Base-by-base conservation (phyloP, 1,140 invertebrate species). In the Uloborus diversus region DNA sequence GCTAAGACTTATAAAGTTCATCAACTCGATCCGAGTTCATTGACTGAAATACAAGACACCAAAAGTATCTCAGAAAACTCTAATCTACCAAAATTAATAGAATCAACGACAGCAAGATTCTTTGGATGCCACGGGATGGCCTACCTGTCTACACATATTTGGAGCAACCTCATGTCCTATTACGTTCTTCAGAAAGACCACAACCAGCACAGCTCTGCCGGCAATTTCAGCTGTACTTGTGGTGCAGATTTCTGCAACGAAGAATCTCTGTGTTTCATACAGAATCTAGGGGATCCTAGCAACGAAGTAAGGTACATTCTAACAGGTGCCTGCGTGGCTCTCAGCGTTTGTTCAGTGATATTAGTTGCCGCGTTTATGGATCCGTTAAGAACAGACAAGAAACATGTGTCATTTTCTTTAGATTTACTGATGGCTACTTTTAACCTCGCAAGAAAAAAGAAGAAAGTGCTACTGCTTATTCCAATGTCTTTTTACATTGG, bases 401-500 rank as follows among this genome's bases (percentile, higher is more conserved):
- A 70, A 20, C 85, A 87, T 1, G 89, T 89, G 73, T 92, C 93
- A 84, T 82, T 94, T 20, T 91, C 90, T n/a, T 93, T 92, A 20
- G 91, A 94, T 78, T 91, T 94, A 85, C 89, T 97, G 69, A 87
- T 97, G 3, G 92, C 94, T 23, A 97, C 95, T 4, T 92, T 94
- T 71, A 92, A 92, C 85, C 96, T 97, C 84, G 5, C 25, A 27
- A 59, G n/a, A 25, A 88, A 96, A 81, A 94, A 93, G 87, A 11
- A 57, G 7, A 95, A 97, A 84, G 92, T 97, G 83, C 89, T 99
- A 4, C 90, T 99, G 11, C n/a, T n/a, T n/a, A 97, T 98, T 83
- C 96, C 96, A 0, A 92, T 99, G 78, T 98, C 96, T 0, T 88
- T 98, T 42, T 99, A 95, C 92, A 98, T 96, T 84, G 97, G 96